phyloP scores from a whole-genome alignment of 2,797 vertebrate species.

The Menidia menidia region DNA sequence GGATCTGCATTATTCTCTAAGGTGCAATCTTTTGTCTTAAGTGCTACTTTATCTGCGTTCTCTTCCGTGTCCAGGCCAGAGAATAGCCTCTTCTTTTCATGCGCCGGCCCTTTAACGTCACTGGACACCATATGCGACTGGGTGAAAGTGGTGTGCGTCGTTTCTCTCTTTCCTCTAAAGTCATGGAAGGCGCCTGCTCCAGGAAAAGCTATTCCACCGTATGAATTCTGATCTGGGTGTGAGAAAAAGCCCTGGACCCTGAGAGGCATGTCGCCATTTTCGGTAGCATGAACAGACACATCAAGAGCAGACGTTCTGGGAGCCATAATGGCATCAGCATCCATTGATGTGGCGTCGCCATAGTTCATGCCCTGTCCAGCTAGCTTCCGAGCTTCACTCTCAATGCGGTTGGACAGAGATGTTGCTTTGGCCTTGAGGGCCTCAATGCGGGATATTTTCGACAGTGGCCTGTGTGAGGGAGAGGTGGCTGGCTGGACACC shows the following conservation, averaged over 20 bases:
- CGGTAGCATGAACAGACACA: conserved; percentile 42
- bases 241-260: conserved; percentile 86
- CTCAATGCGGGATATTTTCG: conserved; percentile 90
- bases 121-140: conserved; percentile 29
- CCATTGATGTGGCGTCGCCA: conserved; percentile 76
- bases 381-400: conserved; percentile 92
- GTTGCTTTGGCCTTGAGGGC: conserved; percentile 95
- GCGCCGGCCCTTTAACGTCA: conserved; percentile 18
- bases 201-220: conserved; percentile 83
- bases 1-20: conserved; percentile 34
- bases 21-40: conserved; percentile 21
- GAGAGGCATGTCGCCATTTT: conserved; percentile 70
- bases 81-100: conserved; percentile 29
- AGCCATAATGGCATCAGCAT: conserved; percentile 62
- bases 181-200: conserved; percentile 85
- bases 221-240: conserved; percentile 82
- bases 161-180: conserved; percentile 78
- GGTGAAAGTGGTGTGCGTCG: conserved; percentile 61
- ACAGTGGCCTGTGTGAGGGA: conserved; percentile 73
- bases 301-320: conserved; percentile 56
- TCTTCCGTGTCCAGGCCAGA: conserved; percentile 48
- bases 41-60: conserved; percentile 27
- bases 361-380: conserved; percentile 86
- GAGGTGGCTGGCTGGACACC: conserved; percentile 29
- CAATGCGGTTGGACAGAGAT: conserved; percentile 92